These are phyloP conservation scores for Heteromyza rotundicornis DNA, from an alignment of 2,888 invertebrate species.

Conservation along the genomic window DNA sequence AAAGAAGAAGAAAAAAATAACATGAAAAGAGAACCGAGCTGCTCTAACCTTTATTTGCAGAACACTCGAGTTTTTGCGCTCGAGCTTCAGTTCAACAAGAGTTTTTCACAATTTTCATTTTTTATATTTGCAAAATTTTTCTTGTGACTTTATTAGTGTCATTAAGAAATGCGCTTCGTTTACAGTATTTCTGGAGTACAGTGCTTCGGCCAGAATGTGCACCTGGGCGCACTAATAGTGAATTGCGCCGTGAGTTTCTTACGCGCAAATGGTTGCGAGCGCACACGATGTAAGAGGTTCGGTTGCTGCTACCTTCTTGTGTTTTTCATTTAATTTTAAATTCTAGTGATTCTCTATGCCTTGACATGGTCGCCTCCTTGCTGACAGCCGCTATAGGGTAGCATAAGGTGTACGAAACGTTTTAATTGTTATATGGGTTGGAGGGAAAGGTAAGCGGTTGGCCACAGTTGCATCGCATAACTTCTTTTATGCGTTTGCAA, in stretches of 20 bases:
- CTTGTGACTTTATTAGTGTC: conserved; percentile 50
- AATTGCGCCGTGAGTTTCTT: conserved; percentile 3
- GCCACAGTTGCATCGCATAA: too few relatives aligned
- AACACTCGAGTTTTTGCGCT: conserved; percentile 8
- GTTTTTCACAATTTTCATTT: too few relatives aligned
- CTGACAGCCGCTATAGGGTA: not conserved
- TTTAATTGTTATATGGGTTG: not conserved
- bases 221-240: conserved; percentile 17
- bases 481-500: too few relatives aligned
- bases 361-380: not conserved
- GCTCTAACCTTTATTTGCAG: not conserved
- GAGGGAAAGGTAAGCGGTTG: not conserved
- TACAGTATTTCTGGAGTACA: not conserved
- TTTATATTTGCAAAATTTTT: too few relatives aligned
- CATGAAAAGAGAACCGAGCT: too few relatives aligned
- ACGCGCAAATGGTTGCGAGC: conserved; percentile 9
- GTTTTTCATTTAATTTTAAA: too few relatives aligned
- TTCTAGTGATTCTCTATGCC: not conserved
- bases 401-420: not conserved
- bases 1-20: too few relatives aligned
- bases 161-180: conserved; percentile 44
- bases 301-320: not conserved
- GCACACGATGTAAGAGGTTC: too few relatives aligned
- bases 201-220: conserved; percentile 8
- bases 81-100: too few relatives aligned